Percentiles rank a stretch among this genome's conserved stretches.
Conservation (phyloP, 2,888 invertebrate species). For the Xanthia icteritia region DNA sequence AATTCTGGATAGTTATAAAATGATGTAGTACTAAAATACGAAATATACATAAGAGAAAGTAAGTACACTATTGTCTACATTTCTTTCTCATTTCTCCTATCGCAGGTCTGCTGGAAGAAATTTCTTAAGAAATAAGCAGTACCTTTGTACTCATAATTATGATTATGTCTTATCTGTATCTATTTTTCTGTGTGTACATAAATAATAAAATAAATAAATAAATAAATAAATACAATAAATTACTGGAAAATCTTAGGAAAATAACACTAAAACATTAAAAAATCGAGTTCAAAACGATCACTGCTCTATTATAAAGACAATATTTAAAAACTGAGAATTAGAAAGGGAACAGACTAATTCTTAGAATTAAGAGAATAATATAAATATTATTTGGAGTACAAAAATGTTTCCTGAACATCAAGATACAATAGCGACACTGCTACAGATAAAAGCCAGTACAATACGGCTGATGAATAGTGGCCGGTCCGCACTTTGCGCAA, state of each 20-base stretch:
- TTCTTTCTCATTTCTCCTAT: no score
- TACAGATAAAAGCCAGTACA: neutral
- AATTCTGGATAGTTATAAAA: constrained; percentile 25
- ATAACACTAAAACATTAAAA: constrained; percentile 17
- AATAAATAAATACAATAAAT: constrained; percentile 46
- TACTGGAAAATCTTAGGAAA: constrained; percentile 37
- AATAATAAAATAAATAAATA: no score
- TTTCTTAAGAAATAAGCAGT: no score
- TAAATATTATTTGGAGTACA: constrained; percentile 11
- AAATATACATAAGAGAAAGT: constrained; percentile 18
- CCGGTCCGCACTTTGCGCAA: neutral
- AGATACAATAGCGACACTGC: neutral
- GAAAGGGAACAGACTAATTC: constrained; percentile 3
- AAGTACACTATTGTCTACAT: no score
- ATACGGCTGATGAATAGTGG: neutral
- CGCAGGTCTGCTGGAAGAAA: no score
- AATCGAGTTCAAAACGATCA: constrained; percentile 15
- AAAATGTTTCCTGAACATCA: constrained; percentile 7
- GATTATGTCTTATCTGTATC: no score
- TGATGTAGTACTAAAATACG: constrained; percentile 5
- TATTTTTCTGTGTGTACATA: no score
- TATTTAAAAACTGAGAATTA: constrained; percentile 25
- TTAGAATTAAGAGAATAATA: constrained; percentile 27
- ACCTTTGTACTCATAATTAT: no score
- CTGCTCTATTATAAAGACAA: constrained; percentile 9